phyloP scores from a whole-genome alignment of 2,113 vertebrate species.

The Centrocercus urophasianus region DNA sequence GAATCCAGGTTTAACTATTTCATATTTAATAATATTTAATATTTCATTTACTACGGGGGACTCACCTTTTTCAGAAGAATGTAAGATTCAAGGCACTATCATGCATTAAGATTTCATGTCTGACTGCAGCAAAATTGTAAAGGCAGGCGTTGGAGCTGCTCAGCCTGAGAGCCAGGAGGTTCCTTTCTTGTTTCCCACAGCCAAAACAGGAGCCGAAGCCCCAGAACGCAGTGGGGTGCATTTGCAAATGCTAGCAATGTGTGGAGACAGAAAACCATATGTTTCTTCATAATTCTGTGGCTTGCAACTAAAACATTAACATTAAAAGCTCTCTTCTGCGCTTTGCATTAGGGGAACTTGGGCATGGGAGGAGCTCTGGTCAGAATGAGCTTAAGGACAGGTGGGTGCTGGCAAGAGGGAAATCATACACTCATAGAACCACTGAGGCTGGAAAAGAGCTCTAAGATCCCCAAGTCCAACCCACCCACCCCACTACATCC shows the following conservation, averaged over 20 bases:
- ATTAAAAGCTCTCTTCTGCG: background rate
- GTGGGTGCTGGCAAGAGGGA: too few species aligned
- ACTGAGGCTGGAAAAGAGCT: too few species aligned
- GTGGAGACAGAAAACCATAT: conserved; percentile 26
- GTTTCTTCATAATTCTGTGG: conserved; percentile 25
- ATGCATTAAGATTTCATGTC: conserved; percentile 70
- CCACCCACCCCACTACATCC: too few species aligned
- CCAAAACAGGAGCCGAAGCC: conserved; percentile 27
- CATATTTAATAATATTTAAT: conserved; percentile 77
- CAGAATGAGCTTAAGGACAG: too few species aligned
- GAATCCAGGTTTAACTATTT: conserved; percentile 72
- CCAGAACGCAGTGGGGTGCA: conserved; percentile 31
- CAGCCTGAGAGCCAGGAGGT: conserved; percentile 21
- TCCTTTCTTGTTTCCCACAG: conserved; percentile 19
- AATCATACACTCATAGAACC: too few species aligned
- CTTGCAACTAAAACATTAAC: background rate
- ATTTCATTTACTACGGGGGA: conserved; percentile 76
- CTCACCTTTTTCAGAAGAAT: conserved; percentile 69
- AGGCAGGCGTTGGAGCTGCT: background rate
- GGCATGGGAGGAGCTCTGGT: background rate
- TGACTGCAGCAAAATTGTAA: conserved; percentile 41
- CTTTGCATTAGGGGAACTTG: background rate
- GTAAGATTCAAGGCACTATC: conserved; percentile 47
- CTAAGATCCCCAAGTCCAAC: too few species aligned
- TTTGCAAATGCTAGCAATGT: conserved; percentile 64